A percentile compares a stretch with the other conserved stretches of the same genome.
These are phyloP conservation scores for Drosophila setosimentum DNA, from an alignment of 2,888 invertebrate genomes.

Conservation along the genomic window DNA sequence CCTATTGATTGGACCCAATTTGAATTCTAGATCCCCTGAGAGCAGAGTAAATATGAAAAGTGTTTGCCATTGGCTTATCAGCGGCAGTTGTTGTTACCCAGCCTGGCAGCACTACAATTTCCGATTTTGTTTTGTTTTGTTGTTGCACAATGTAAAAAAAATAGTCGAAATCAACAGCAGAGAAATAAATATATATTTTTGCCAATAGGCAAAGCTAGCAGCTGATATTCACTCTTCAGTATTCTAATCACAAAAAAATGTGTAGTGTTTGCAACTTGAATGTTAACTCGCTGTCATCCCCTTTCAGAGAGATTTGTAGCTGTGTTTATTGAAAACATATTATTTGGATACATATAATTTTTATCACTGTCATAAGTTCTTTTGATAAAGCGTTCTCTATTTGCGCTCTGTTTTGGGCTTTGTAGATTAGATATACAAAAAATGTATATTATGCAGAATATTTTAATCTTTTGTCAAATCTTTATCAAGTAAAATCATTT, in stretches of 20 bases:
- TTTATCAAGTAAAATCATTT: not conserved
- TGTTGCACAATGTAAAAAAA: conserved; percentile 3
- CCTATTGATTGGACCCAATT: conserved; percentile 73
- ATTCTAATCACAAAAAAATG: not conserved
- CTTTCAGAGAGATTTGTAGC: not conserved
- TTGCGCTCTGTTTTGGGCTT: not conserved
- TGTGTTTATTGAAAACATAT: not conserved
- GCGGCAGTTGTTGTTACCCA: conserved; percentile 19
- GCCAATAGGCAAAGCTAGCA: conserved; percentile 1
- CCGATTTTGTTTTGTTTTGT: conserved; percentile 24
- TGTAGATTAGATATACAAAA: not conserved
- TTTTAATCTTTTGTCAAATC: not conserved
- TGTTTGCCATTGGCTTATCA: conserved; percentile 70
- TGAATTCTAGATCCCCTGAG: conserved; percentile 39
- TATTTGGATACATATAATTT: not conserved
- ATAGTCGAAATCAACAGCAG: conserved; percentile 14
- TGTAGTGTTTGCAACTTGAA: not conserved
- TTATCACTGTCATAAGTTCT: not conserved
- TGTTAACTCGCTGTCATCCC: not conserved
- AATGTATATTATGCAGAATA: not conserved
- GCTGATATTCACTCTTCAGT: not conserved
- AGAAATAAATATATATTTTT: conserved; percentile 1
- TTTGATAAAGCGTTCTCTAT: not conserved
- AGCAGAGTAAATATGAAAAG: conserved; percentile 54
- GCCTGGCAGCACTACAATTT: conserved; percentile 29